These are phyloP conservation scores for Candidula unifasciata DNA, from an alignment of 2,888 invertebrate species.

Conservation along the genomic window DNA sequence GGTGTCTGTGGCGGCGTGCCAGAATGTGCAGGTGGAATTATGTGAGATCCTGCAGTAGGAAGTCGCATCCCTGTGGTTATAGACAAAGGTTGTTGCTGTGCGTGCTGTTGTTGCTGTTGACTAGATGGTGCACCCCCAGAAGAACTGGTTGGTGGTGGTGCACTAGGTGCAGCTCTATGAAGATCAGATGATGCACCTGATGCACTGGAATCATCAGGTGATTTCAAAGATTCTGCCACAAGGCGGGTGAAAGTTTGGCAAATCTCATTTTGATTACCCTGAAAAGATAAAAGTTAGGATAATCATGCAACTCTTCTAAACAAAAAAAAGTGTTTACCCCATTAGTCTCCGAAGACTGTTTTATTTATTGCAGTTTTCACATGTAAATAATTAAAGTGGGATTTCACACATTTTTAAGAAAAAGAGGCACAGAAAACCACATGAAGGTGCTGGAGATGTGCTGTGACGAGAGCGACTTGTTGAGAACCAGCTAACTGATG, in stretches of 20 bases:
- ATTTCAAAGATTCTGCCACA: constrained; percentile 45
- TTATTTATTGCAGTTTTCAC: too few relatives aligned
- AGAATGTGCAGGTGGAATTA: constrained; percentile 11
- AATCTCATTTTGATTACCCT: constrained; percentile 43
- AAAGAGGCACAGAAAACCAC: too few relatives aligned
- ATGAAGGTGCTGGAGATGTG: too few relatives aligned
- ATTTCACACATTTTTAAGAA: too few relatives aligned
- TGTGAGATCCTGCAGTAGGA: background rate
- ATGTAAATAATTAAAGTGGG: too few relatives aligned
- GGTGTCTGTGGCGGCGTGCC: constrained; percentile 36
- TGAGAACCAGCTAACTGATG: too few relatives aligned
- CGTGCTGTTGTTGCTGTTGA: constrained; percentile 38
- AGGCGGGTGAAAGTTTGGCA: constrained; percentile 40
- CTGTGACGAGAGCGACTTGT: too few relatives aligned
- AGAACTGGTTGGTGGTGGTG: constrained; percentile 2
- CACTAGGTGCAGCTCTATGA: constrained; percentile 7
- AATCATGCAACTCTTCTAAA: too few relatives aligned
- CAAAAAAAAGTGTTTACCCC: too few relatives aligned
- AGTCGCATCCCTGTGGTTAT: constrained; percentile 34
- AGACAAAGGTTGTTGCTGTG: constrained; percentile 23
- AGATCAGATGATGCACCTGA: constrained; percentile 13
- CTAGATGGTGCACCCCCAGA: background rate
- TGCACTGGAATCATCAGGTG: constrained; percentile 40
- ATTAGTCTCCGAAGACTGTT: too few relatives aligned
- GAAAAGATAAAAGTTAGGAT: too few relatives aligned